Percentiles rank a stretch among this genome's conserved stretches.
These are phyloP conservation scores for Epirrita christyi DNA, from an alignment of 2,888 invertebrate genomes.

Conservation along the genomic window DNA sequence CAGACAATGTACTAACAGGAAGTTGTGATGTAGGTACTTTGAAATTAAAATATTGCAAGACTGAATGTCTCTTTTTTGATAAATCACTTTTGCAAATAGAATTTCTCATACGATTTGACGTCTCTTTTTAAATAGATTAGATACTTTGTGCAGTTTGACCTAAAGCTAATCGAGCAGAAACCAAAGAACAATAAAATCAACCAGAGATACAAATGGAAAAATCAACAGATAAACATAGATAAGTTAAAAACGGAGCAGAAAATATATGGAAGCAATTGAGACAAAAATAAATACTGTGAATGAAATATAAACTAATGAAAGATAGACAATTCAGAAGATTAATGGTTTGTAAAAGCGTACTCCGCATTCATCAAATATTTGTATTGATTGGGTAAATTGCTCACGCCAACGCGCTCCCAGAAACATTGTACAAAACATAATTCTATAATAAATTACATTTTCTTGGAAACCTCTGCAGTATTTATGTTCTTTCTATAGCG, in stretches of 20 bases:
- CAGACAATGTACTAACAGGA: conserved; percentile 8
- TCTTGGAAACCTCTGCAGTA: conserved; percentile 31
- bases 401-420: conserved; percentile 31
- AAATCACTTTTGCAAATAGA: too few relatives aligned
- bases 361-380: conserved; percentile 32
- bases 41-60: not conserved
- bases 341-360: conserved; percentile 18
- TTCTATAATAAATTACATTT: conserved; percentile 29
- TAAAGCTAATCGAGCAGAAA: not conserved
- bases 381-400: conserved; percentile 33
- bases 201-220: not conserved
- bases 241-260: too few relatives aligned
- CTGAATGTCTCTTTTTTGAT: not conserved
- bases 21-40: not conserved
- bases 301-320: conserved; percentile 14
- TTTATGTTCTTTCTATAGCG: conserved; percentile 28
- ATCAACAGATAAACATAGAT: not conserved
- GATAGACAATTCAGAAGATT: conserved; percentile 19
- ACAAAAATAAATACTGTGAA: conserved; percentile 5
- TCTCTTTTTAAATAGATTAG: too few relatives aligned
- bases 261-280: conserved; percentile 9
- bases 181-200: not conserved
- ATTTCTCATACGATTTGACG: too few relatives aligned
- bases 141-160: too few relatives aligned
- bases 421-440: conserved; percentile 29